Evolutionary conservation across 2,888 invertebrate species (phyloP), one percentile per base, ranked within the genome.

Genomic region (Pseudococcus viburni): DNA sequence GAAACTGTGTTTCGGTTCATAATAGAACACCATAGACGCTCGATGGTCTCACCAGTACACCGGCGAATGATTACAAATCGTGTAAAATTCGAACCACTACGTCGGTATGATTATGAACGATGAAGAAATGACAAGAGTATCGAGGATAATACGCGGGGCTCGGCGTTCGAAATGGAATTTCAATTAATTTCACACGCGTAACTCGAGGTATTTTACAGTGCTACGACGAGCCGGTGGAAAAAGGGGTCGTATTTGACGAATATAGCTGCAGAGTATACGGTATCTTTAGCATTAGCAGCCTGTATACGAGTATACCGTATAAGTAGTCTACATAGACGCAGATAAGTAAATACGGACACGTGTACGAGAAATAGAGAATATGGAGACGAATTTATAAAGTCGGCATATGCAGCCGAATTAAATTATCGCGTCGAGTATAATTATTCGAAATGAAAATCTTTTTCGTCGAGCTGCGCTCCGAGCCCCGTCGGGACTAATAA

Each of bases 361-460:
- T 83, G 80, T 19, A 12, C 22, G 64, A 64, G 19, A 22, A 15
- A 73, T 26, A 17, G 12, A 33, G 26, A 55, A 15, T 17, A 17
- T 11, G 26, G 42, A 42, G 42, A 42, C 9, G 33, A 33, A 33
- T 12, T 11, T 11, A 68, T 73, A 19, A 73, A 33, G 17, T 33
- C 33, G 33, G 46, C 80, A 8, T 68, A 12, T 68, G 22, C 42
- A 5, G 9, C 42, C 3, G 15, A 83, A 83, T 83, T 83, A 19
- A 83, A 83, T 83, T 83, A 83, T 42, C 46, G 80, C 80, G 80
- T 46, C 46, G 80, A 46, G 80, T 46, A 42, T 33, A 83, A 83
- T 83, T 77, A 77, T 77, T 77, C 80, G 80, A 83, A 83, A 83
- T 83, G 80, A 83, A 83, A 83, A 83, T 83, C 80, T 83, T 42